Evolutionary conservation across 2,888 invertebrate genomes (phyloP).

Genomic region (Apeira syringaria): DNA sequence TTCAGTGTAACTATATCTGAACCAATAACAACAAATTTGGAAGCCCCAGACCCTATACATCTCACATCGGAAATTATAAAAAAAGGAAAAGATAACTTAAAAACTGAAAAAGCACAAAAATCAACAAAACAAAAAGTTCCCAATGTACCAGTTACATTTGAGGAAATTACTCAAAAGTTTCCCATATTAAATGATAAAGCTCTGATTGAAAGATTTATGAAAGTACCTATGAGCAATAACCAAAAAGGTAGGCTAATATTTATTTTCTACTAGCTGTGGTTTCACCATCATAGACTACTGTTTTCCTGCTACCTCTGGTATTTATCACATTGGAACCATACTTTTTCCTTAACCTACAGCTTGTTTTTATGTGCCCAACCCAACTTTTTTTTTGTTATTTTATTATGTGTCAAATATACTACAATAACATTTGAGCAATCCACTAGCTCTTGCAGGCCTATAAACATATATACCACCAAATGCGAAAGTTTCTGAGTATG

Average conservation of each 20-base stretch:
- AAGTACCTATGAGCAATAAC: conserved; percentile 62
- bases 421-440: too few species aligned
- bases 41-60: neutral
- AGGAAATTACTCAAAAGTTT: conserved; percentile 42
- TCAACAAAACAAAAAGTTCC: neutral
- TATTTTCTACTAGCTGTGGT: too few species aligned
- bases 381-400: too few species aligned
- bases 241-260: conserved; percentile 80
- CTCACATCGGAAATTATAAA: neutral
- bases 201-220: conserved; percentile 50
- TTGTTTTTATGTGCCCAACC: too few species aligned
- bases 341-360: too few species aligned
- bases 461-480: too few species aligned
- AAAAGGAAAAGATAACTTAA: neutral
- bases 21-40: neutral
- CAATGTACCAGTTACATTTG: neutral
- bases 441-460: too few species aligned
- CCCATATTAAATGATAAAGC: conserved; percentile 57
- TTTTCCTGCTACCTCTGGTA: too few species aligned
- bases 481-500: too few species aligned
- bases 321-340: too few species aligned
- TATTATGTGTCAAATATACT: too few species aligned
- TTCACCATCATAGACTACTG: too few species aligned
- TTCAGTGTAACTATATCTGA: neutral
- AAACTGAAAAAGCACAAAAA: neutral